Conservation (phyloP, 2,797 vertebrate genomes). For the Myotis pilosus region DNA sequence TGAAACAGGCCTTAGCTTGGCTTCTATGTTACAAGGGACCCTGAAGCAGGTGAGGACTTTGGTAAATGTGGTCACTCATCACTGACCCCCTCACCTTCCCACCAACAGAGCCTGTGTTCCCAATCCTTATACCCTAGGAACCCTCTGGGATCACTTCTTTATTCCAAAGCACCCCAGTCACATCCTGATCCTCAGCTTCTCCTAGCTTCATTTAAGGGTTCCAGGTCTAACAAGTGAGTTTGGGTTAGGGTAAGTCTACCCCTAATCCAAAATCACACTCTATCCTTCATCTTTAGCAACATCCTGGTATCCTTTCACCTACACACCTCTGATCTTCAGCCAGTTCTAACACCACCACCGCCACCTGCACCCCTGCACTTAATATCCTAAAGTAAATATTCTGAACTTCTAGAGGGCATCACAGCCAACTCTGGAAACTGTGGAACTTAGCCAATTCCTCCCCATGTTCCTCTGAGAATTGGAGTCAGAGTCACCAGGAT, state of each 20-base stretch:
- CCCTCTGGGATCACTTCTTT: background rate
- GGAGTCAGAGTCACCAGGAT: background rate
- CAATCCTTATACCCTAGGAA: background rate
- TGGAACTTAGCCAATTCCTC: background rate
- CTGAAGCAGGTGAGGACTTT: background rate
- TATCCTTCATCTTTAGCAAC: constrained; percentile 18
- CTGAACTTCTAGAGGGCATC: constrained; percentile 44
- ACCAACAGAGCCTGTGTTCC: background rate
- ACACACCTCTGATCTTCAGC: background rate
- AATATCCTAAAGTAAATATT: background rate
- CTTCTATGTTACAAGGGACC: background rate
- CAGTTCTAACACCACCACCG: background rate
- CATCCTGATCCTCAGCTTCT: background rate
- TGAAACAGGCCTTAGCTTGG: background rate
- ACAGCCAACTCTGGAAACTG: background rate
- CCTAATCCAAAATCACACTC: background rate
- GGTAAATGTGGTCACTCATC: background rate
- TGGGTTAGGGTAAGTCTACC: background rate
- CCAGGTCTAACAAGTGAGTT: background rate
- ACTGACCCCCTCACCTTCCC: background rate
- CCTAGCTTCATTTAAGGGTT: background rate
- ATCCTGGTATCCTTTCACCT: background rate
- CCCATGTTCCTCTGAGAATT: background rate
- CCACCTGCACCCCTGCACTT: background rate
- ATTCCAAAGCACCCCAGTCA: background rate